Evolutionary conservation across 2,888 invertebrate genomes (phyloP).

Genomic region (Philaethria dido): DNA sequence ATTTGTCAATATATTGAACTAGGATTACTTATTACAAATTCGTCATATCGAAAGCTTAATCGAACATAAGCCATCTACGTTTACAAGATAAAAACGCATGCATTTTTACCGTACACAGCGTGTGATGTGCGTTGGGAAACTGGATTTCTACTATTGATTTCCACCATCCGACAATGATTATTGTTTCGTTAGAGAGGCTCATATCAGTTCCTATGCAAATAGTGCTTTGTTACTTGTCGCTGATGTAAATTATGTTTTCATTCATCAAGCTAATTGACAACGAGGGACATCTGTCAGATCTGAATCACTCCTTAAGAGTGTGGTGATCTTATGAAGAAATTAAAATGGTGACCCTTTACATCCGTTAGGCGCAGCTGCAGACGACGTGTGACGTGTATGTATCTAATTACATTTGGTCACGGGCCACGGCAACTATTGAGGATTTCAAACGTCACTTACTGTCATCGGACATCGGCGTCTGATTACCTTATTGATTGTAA

Average conservation of each 20-base stretch:
- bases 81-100: conserved; percentile 43
- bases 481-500: conserved; percentile 46
- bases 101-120: conserved; percentile 50
- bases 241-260: conserved; percentile 78
- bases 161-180: conserved; percentile 70
- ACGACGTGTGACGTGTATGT: conserved; percentile 60
- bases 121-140: conserved; percentile 66
- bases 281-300: conserved; percentile 78
- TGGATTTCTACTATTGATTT: conserved; percentile 78
- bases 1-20: conserved; percentile 61
- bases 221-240: conserved; percentile 63
- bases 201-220: conserved; percentile 73
- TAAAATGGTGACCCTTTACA: conserved; percentile 77
- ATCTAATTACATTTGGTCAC: conserved; percentile 67
- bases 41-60: conserved; percentile 72
- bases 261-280: conserved; percentile 75
- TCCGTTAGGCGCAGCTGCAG: conserved; percentile 76
- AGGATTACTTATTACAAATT: conserved; percentile 55
- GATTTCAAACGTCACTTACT: conserved; percentile 36
- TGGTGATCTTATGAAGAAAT: conserved; percentile 72
- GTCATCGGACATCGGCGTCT: conserved; percentile 38
- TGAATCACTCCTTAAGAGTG: conserved; percentile 78
- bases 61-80: conserved; percentile 43
- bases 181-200: conserved; percentile 64
- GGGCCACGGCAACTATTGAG: conserved; percentile 41